Percentiles rank a stretch among this genome's conserved stretches.
phyloP scores from a whole-genome alignment of 2,888 invertebrate genomes.

The Drosophila eohydei region DNA sequence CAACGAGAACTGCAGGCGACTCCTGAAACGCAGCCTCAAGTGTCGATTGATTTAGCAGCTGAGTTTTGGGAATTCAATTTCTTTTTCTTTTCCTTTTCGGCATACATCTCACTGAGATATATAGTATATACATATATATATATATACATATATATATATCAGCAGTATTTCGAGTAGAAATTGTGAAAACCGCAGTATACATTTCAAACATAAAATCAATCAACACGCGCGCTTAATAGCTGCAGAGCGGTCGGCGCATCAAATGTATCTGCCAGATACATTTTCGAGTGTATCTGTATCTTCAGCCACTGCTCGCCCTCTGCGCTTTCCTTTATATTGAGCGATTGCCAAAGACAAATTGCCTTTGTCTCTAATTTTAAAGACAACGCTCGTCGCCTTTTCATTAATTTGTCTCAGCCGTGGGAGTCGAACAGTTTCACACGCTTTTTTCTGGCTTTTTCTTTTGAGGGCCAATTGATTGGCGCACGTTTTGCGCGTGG shows the following conservation, averaged over 20 bases:
- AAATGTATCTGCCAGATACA: conserved; percentile 78
- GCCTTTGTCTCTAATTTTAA: conserved; percentile 75
- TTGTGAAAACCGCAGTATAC: conserved; percentile 51
- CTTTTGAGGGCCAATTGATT: conserved; percentile 66
- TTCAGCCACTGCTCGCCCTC: background rate
- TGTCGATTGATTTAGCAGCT: conserved; percentile 75
- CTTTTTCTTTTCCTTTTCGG: background rate
- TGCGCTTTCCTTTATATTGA: conserved; percentile 29
- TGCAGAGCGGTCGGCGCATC: conserved; percentile 45
- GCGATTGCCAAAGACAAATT: conserved; percentile 78
- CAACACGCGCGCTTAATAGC: conserved; percentile 74
- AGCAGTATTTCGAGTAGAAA: conserved; percentile 11
- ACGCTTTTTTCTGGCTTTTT: conserved; percentile 40
- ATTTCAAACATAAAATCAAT: conserved; percentile 71
- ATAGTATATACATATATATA: background rate
- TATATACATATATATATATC: conserved; percentile 3
- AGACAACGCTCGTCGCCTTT: conserved; percentile 53
- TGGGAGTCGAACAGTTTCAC: conserved; percentile 72
- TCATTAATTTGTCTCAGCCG: conserved; percentile 72
- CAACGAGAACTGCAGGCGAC: conserved; percentile 11
- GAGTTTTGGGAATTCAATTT: conserved; percentile 17
- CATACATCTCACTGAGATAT: background rate
- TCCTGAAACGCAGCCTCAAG: conserved; percentile 50
- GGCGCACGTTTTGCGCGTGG: conserved; percentile 80
- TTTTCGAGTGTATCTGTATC: conserved; percentile 41